These are phyloP conservation scores for Nomada hirtipes DNA, from an alignment of 2,888 invertebrate genomes.

Conservation along the genomic window DNA sequence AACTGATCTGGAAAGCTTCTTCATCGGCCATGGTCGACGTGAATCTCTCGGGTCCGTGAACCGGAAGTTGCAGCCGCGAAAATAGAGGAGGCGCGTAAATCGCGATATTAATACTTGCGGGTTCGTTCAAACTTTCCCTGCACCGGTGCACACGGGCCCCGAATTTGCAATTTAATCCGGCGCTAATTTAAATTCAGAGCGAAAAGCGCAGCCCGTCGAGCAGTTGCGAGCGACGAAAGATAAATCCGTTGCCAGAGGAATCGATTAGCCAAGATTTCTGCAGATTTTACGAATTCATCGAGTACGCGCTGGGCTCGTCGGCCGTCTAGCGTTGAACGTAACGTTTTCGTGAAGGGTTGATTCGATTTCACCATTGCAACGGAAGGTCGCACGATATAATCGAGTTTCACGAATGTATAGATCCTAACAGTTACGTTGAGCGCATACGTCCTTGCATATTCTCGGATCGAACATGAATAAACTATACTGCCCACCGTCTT, in stretches of 20 bases:
- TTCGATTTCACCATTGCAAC: slow-evolving; percentile 8
- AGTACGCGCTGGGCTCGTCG: neutral
- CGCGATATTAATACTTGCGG: slow-evolving; percentile 10
- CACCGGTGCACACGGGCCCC: neutral
- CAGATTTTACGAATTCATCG: neutral
- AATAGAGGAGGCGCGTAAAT: neutral
- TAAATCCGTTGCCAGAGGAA: neutral
- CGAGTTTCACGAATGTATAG: neutral
- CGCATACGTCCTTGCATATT: slow-evolving; percentile 27
- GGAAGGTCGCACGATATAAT: slow-evolving; percentile 9
- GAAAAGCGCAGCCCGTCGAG: neutral
- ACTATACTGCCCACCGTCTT: slow-evolving; percentile 16
- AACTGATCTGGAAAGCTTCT: neutral
- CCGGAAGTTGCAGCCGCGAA: neutral
- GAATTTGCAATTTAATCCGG: slow-evolving; percentile 51
- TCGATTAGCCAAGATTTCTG: neutral
- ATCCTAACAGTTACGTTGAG: neutral
- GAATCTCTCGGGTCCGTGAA: neutral
- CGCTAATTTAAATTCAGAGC: slow-evolving; percentile 39
- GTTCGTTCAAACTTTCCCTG: slow-evolving; percentile 23
- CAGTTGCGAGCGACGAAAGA: neutral
- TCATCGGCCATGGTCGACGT: too few species aligned
- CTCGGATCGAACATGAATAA: slow-evolving; percentile 44
- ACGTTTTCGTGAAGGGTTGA: neutral
- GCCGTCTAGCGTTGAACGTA: neutral